A percentile compares a stretch with the other conserved stretches of the same genome.
These are phyloP conservation scores for Melikaiella ostensackeni DNA, from an alignment of 2,888 invertebrate species.

Conservation along the genomic window DNA sequence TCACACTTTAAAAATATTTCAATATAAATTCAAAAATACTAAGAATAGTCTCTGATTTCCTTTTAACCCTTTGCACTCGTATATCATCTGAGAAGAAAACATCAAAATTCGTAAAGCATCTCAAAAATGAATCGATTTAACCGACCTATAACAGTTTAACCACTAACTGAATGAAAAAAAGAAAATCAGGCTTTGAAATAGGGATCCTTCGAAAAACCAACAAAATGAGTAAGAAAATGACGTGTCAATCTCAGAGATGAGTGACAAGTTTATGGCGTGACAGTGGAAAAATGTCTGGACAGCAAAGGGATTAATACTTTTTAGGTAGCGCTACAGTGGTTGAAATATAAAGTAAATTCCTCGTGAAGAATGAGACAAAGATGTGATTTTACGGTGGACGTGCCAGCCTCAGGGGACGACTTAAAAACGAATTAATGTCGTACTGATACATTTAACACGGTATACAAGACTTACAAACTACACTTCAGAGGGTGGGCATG, in stretches of 20 bases:
- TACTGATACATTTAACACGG: constrained; percentile 61
- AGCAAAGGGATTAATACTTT: background rate
- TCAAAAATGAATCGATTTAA: background rate
- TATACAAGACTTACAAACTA: constrained; percentile 58
- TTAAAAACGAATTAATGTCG: constrained; percentile 50
- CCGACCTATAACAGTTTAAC: background rate
- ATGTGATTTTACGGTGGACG: constrained; percentile 27
- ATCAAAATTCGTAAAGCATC: background rate
- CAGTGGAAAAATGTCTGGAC: too few species aligned
- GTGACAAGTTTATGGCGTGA: background rate
- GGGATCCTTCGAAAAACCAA: background rate
- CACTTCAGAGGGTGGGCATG: constrained; percentile 50
- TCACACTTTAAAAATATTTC: background rate
- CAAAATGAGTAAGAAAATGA: background rate
- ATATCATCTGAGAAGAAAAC: background rate
- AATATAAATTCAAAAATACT: background rate
- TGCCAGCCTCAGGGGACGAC: background rate
- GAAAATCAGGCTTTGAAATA: background rate
- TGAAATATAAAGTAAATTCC: background rate
- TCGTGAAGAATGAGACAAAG: background rate
- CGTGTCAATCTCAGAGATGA: background rate
- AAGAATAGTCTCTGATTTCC: background rate
- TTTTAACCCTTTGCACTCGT: background rate
- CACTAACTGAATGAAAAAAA: background rate
- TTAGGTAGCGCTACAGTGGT: background rate